A percentile compares a stretch with the other conserved stretches of the same genome.
Evolutionary conservation across 2,797 vertebrate genomes (phyloP).

Genomic region (Pseudopleuronectes americanus): DNA sequence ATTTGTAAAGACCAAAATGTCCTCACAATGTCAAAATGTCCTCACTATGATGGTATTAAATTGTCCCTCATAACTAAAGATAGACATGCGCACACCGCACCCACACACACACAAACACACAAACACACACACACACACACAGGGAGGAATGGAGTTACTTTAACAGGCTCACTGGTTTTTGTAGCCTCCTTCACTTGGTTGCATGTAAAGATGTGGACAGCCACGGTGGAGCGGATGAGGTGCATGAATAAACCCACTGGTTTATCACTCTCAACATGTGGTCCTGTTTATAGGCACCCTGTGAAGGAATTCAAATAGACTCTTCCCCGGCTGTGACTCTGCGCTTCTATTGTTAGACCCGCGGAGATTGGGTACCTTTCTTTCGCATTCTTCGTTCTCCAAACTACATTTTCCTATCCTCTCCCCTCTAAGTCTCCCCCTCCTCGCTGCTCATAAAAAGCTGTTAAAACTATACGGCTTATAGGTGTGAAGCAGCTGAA

Average conservation of each 20-base stretch:
- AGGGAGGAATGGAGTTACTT: constrained; percentile 38
- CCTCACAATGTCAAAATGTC: no score
- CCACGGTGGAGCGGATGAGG: constrained; percentile 77
- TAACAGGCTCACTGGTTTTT: constrained; percentile 44
- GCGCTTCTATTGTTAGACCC: constrained; percentile 76
- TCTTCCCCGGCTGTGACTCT: constrained; percentile 79
- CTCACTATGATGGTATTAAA: no score
- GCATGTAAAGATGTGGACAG: constrained; percentile 76
- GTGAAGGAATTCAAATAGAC: constrained; percentile 83
- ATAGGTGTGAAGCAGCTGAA: constrained; percentile 16
- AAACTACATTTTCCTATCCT: constrained; percentile 47
- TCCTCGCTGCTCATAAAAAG: constrained; percentile 42
- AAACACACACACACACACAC: neutral
- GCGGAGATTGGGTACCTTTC: constrained; percentile 57
- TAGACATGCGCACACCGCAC: no score
- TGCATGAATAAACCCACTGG: constrained; percentile 80
- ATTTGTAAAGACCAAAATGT: no score
- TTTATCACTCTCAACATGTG: constrained; percentile 85
- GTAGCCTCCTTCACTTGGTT: constrained; percentile 64
- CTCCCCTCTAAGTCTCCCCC: constrained; percentile 22
- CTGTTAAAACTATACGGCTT: constrained; percentile 20
- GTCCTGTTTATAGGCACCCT: constrained; percentile 80
- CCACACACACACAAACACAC: neutral
- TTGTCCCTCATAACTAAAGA: no score
- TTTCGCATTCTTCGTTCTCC: constrained; percentile 51